Base-by-base conservation (phyloP, 2,888 invertebrate species). In the Pachymerium ferrugineum region DNA sequence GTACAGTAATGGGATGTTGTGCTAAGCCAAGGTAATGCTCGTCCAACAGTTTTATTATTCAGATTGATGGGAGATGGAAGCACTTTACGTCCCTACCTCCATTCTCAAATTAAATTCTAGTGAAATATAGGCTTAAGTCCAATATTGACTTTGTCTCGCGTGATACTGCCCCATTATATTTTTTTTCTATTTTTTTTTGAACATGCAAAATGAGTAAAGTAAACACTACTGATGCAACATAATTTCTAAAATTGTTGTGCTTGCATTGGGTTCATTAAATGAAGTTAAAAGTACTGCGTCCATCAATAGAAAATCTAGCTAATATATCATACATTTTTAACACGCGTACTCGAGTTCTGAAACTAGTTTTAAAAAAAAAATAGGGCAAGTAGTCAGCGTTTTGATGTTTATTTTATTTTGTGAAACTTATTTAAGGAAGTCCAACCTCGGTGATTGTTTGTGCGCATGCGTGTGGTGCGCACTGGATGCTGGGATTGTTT, bases 41-140 rank as follows among this genome's bases (percentile, higher is more conserved):
- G 54, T 54, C 54, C 54, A 54, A 54, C 54, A 54, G 54, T 54
- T 54, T 54, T 54, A 54, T 54, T 54, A 54, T 54, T 54, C 54
- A 54, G 54, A 54, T 54, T 54, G 19, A 54, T 54, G 54, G 28
- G 54, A 54, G 54, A 54, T 54, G 54, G 54, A 54, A 54, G 54
- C 54, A 54, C 54, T 54, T 54, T 54, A 54, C n/a, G 54, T 54
- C 22, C 22, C 14, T 22, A 16, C 5, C 54, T 54, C 8, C 54
- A 54, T 54, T 54, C 54, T 54, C 54, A 54, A 54, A 54, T 54
- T 54, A 54, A 54, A 54, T 54, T 54, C 54, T 54, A 54, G 54
- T 54, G 54, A 54, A 54, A 54, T 54, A 54, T 54, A 19, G 54
- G 54, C 54, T 54, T 54, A 54, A 22, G 54, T 54, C 54, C 54